A percentile compares a stretch with the other conserved stretches of the same genome.
Conservation (phyloP, 2,113 vertebrate species). For the Brevimyrus niger region DNA sequence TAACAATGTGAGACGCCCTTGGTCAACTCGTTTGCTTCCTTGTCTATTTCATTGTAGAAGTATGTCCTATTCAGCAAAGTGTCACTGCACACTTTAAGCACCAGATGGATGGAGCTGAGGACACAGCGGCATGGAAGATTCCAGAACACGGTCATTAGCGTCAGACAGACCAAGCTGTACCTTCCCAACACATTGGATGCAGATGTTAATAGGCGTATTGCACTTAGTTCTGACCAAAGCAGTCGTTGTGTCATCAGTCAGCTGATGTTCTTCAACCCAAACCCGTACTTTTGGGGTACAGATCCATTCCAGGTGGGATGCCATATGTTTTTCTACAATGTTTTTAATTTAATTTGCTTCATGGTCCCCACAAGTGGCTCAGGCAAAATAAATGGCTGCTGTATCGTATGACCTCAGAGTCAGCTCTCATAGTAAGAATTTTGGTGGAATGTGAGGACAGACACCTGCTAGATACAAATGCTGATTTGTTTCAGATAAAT, state of each 20-base stretch:
- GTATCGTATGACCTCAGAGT: background rate
- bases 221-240: background rate
- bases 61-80: slow-evolving; percentile 32
- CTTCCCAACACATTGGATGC: slow-evolving; percentile 43
- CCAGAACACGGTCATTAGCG: slow-evolving; percentile 27
- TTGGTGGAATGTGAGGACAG: background rate
- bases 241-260: slow-evolving; percentile 49
- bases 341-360: background rate
- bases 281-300: slow-evolving; percentile 36
- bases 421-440: background rate
- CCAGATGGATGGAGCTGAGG: slow-evolving; percentile 37
- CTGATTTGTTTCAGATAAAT: slow-evolving; percentile 46
- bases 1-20: background rate
- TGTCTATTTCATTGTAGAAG: slow-evolving; percentile 43
- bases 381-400: background rate
- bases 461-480: background rate
- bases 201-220: slow-evolving; percentile 15
- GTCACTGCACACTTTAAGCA: slow-evolving; percentile 39
- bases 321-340: background rate
- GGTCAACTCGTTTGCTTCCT: slow-evolving; percentile 2
- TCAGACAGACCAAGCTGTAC: slow-evolving; percentile 43
- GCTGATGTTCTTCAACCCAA: slow-evolving; percentile 48
- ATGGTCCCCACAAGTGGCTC: background rate
- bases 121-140: slow-evolving; percentile 11
- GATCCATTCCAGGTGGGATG: slow-evolving; percentile 48